Base-by-base conservation (phyloP, 2,797 vertebrate genomes). In the Chaetodon trifasciatus region DNA sequence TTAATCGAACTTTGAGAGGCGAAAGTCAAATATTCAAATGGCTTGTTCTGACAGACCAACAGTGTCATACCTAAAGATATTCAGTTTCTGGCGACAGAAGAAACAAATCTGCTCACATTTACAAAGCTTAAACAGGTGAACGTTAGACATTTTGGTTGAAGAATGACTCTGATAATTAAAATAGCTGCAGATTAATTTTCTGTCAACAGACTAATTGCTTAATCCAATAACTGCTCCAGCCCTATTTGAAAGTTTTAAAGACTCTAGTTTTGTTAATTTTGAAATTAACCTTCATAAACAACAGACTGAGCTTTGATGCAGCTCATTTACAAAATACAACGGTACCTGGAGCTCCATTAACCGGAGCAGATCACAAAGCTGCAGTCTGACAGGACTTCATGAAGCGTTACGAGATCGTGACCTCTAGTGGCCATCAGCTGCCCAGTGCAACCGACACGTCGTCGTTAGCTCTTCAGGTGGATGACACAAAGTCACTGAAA, bases 401-500 rank as follows among this genome's bases (percentile, higher is more conserved):
- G 0, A 35, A 52, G 28, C 8, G 39, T 67, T 47, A 19, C 1
- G 0, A 66, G 66, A 85, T 2, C 11, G 24, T 12, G 80, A 73
- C 84, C 72, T 82, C 86, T 72, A 52, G 77, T 72, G 63, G 77
- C 57, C 10, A 40, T 19, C 28, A 8, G 74, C 16, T 13, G 42
- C 28, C 15, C 35, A 8, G 9, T 57, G 47, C 21, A 24, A 32
- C 8, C 32, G 21, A 52, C 0, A 58, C 2, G 19, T 52, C 42
- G 21, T 16, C 46, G 12, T 44, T 37, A 40, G 28, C 11, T 50
- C 6, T 37, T 68, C 13, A 56, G 1, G 37, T 3, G 10, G 4
- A 55, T 24, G 15, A 56, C 32, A 55, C n/a, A 76, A 13, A 44
- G 42, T 35, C 40, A 78, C 16, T 37, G 13, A 42, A 65, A 74